Evolutionary conservation across 30 jellyfish, hydroid and myxozoan species (phyloP), one percentile per base, ranked within the genome.

Genomic region (Pelagia noctiluca): DNA sequence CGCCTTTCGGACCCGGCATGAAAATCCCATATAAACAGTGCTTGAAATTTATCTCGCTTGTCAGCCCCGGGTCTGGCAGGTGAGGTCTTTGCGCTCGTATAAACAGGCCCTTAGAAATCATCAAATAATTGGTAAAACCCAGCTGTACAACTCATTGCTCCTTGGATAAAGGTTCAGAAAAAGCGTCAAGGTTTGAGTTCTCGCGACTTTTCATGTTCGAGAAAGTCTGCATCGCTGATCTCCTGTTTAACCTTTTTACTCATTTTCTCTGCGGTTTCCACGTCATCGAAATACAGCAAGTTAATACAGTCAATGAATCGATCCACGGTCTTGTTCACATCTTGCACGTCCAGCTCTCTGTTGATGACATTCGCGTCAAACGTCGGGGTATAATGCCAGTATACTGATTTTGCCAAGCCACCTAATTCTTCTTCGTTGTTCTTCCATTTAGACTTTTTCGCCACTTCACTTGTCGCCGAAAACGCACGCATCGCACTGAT

Each of bases 201-300:
- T 79, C 76, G 33, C 7, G 76, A 26, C 30, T 82, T 76, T 67
- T 78, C 85, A 31, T 60, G 76, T 36, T 79, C 86, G 34, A 89
- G 16, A 48, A 1, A 67, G 19, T 82, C 90, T 10, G 42, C 82
- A 33, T 90, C 87, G 23, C 75, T 82, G 60, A 90, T 76, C 71
- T 90, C 97, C 53, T 83, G 84, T 50, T 90, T 84, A 35, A 84
- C 97, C 31, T 73, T 74, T 35, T 75, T 83, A 81, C 85, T 84
- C 97, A 90, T 90, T 52, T 84, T 83, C 73, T 68, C 82, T 2
- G 96, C 97, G 24, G 81, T 68, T 4, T 67, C 76, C 29, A 82
- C 78, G 49, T 90, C 98, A 28, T 92, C 98, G 74, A 85, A 92
- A 71, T 92, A 92, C 54, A 92, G 85, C 84, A 92, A 21, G 36